Base-by-base conservation (phyloP, 2,888 invertebrate genomes). In the Prenolepis imparis region DNA sequence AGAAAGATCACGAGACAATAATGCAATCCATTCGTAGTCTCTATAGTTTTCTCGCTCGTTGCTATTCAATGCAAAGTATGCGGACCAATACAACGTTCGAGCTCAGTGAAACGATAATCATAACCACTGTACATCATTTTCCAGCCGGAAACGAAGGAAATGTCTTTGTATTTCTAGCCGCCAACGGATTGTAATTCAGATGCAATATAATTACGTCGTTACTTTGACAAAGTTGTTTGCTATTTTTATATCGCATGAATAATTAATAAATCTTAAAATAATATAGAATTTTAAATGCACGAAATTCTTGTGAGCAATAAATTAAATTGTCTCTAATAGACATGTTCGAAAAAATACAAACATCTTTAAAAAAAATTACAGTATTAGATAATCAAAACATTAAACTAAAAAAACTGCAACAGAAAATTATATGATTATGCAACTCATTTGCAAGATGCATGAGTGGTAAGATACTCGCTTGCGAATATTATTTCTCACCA, bases 81-180 rank as follows among this genome's bases (percentile, higher is more conserved):
- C 57, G 41, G 41, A 78, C 44, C 57, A 70, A 70, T 78, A 59
- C 57, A 24, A 44, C 57, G 41, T 57, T 59, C 70, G 70, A 18
- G 32, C 48, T 41, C 73, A 61, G 48, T 68, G 67, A 84, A 72
- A 83, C 82, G 68, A 82, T 80, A 68, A 86, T 86, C 78, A 74
- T 52, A 72, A 57, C 28, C 36, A 55, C 78, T 39, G 72, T 70
- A 32, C 24, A 61, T 57, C 21, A 78, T 61, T 87, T 84, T 87
- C 68, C 41, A 81, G 63, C 39, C 73, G 55, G 44, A 39, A 64
- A 80, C n/a, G 64, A 78, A 77, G 32, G 3, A 32, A 78, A 67
- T 66, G 36, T 24, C 75, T 74, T 75, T 82, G 32, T 74, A 52
- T 48, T 72, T 48, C 18, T 64, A 21, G 0, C 18, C 18, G 1